Evolutionary conservation across 2,797 vertebrate genomes (phyloP), one percentile per base, ranked within the genome.

Genomic region (Anguilla anguilla): DNA sequence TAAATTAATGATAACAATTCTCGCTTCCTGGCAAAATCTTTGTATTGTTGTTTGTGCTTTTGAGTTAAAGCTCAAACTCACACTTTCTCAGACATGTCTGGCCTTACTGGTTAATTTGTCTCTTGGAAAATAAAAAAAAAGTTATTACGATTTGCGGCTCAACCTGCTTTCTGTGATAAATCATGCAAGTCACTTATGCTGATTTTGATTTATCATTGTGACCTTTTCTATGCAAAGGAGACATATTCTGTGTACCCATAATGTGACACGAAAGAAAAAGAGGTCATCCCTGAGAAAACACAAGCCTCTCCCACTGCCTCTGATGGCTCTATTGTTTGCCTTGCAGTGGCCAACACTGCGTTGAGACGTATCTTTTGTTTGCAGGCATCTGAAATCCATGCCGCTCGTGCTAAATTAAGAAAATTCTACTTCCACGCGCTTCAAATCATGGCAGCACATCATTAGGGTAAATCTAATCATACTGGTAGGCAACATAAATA

Each of bases 161-260:
- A 93, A 93, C 93, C 92, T 92, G 89, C 91, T 92, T 89, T 90
- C 91, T 4, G 92, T 96, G 95, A 97, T 97, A 95, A 96, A 96
- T 96, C 94, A 92, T 88, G 88, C 67, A 31, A 95, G 93, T 95
- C 94, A 91, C 59, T 57, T 91, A 93, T 92, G 92, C 85, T 83
- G 93, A 94, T 94, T 92, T 94, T 96, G 96, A 97, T 96, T 95
- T 96, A 96, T 96, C 94, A 96, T 88, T 92, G 93, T 95, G 96
- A 96, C 96, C 96, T 97, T 97, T 96, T 93, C 93, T 95, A 96
- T 96, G 96, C 95, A 96, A 96, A 96, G 93, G 93, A 96, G 95
- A 95, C 92, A 90, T 90, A 85, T 94, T 94, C 89, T 90, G 93
- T 94, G 91, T 86, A 92, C 92, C 93, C 91, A 89, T 95, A 96